Percentiles rank a stretch among this genome's conserved stretches.
These are phyloP conservation scores for Hyposoter didymator DNA, from an alignment of 2,888 invertebrate species.

Conservation along the genomic window DNA sequence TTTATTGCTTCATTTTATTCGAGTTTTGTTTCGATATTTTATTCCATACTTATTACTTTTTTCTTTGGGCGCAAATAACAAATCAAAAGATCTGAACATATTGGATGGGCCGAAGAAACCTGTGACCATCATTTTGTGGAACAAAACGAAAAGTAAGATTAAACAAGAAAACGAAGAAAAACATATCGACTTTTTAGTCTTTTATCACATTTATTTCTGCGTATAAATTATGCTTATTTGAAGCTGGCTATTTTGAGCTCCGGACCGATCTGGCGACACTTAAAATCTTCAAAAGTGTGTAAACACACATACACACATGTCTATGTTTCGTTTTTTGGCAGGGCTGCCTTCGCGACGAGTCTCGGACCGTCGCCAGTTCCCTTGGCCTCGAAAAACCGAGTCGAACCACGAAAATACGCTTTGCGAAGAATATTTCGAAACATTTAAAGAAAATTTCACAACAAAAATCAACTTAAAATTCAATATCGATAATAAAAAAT, in stretches of 20 bases:
- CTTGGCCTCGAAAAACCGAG: conserved; percentile 57
- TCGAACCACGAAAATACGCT: conserved; percentile 2
- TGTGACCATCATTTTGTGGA: conserved; percentile 7
- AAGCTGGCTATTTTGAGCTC: conserved; percentile 75
- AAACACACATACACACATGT: conserved; percentile 16
- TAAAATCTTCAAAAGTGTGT: conserved; percentile 28
- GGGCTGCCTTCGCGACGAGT: conserved; percentile 35
- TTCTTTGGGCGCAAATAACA: neutral
- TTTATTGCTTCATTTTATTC: conserved; percentile 22
- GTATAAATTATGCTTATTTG: conserved; percentile 54
- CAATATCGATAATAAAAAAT: neutral
- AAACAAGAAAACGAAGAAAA: neutral
- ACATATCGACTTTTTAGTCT: neutral
- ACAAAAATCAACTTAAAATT: too few species aligned
- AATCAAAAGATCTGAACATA: neutral
- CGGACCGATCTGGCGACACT: conserved; percentile 56
- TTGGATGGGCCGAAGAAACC: neutral
- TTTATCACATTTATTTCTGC: neutral
- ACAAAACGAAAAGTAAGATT: conserved; percentile 18
- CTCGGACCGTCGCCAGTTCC: conserved; percentile 46
- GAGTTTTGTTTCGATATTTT: neutral
- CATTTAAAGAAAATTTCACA: neutral
- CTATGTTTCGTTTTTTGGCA: conserved; percentile 47
- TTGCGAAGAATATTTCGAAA: neutral
- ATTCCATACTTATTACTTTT: conserved; percentile 5